These are phyloP conservation scores for Clamator glandarius DNA, from an alignment of 2,797 vertebrate species.

Conservation along the genomic window DNA sequence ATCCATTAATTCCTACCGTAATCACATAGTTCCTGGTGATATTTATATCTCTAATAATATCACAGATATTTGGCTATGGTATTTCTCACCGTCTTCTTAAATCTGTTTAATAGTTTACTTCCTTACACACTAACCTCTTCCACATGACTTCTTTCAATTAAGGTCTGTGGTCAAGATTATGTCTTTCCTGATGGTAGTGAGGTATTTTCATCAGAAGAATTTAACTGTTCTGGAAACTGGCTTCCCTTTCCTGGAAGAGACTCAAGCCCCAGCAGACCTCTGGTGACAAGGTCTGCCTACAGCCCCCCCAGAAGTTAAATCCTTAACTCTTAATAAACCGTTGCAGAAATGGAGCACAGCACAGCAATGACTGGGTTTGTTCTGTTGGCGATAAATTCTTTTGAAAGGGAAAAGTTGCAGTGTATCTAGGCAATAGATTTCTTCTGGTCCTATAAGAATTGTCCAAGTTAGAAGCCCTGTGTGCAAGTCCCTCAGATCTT, in stretches of 20 bases:
- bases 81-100: constrained; percentile 27
- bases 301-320: not conserved
- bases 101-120: not conserved
- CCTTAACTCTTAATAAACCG: not conserved
- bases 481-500: not conserved
- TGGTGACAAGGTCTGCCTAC: not conserved
- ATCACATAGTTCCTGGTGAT: not conserved
- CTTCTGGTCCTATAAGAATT: not conserved
- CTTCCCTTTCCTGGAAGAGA: not conserved
- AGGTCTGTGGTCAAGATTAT: not conserved
- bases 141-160: not conserved
- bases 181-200: not conserved
- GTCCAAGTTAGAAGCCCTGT: not conserved
- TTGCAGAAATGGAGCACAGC: not conserved
- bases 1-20: not conserved
- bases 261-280: not conserved
- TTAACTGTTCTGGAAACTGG: not conserved
- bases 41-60: not conserved
- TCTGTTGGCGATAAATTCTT: not conserved
- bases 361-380: not conserved
- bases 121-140: not conserved
- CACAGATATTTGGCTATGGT: constrained; percentile 9
- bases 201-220: not conserved
- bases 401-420: not conserved
- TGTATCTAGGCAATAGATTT: not conserved